phyloP scores from a whole-genome alignment of 2,888 invertebrate genomes.

The Drosophila mayaguana region DNA sequence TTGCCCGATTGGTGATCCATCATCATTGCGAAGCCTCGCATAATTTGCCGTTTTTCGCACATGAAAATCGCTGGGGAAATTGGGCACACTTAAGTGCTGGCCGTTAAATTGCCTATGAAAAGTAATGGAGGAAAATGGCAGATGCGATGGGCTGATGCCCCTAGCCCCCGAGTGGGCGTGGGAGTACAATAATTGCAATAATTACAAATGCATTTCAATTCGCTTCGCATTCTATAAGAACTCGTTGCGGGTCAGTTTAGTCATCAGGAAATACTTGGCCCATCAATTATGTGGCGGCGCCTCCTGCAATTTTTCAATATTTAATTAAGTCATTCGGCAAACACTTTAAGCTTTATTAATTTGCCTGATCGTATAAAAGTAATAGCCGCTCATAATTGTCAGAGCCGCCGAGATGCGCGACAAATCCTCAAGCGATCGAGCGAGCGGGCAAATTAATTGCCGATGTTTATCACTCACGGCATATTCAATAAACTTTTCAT shows the following conservation, averaged over 20 bases:
- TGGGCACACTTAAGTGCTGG: conserved; percentile 45
- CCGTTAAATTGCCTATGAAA: conserved; percentile 44
- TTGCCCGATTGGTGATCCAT: conserved; percentile 85
- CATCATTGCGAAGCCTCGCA: conserved; percentile 77
- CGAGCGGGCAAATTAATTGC: conserved; percentile 60
- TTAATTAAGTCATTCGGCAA: conserved; percentile 73
- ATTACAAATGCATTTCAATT: neutral
- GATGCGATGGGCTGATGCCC: neutral
- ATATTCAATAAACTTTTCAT: conserved; percentile 61
- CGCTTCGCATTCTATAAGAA: neutral
- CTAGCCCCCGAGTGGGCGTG: neutral
- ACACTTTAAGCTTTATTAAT: conserved; percentile 75
- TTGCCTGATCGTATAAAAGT: conserved; percentile 64
- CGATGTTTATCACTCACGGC: conserved; percentile 67
- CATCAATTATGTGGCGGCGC: conserved; percentile 61
- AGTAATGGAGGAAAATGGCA: conserved; percentile 29
- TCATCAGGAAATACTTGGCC: conserved; percentile 2
- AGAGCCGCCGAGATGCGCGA: conserved; percentile 45
- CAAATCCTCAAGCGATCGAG: conserved; percentile 36
- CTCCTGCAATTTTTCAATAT: conserved; percentile 67
- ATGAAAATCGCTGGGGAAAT: conserved; percentile 67
- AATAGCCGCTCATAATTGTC: conserved; percentile 57
- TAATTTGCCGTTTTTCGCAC: conserved; percentile 73
- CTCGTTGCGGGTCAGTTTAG: too few species aligned
- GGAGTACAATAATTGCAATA: neutral